phyloP scores from a whole-genome alignment of 2,888 invertebrate species.

The Microctonus hyperodae region DNA sequence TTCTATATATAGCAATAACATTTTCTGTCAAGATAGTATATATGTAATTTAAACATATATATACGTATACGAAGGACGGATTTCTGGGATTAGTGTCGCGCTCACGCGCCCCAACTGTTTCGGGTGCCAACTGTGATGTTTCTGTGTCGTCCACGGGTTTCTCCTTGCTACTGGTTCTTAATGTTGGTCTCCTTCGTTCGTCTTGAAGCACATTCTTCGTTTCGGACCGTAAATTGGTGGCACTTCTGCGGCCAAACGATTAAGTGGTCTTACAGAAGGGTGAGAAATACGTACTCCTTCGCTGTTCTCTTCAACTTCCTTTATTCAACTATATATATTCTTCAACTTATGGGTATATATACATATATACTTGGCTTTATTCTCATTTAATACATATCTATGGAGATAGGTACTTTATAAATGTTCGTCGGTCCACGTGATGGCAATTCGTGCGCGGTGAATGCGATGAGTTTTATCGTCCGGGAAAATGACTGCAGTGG shows the following conservation, averaged over 20 bases:
- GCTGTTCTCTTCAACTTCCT: background rate
- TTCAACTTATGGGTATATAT: background rate
- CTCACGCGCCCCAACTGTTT: slow-evolving; percentile 34
- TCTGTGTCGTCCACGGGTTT: slow-evolving; percentile 30
- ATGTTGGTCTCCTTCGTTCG: slow-evolving; percentile 9
- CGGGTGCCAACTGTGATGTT: slow-evolving; percentile 57
- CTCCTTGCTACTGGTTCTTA: slow-evolving; percentile 12
- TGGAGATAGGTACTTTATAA: background rate
- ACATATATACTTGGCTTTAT: background rate
- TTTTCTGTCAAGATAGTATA: background rate
- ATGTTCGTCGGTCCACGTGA: background rate
- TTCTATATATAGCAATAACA: slow-evolving; percentile 11
- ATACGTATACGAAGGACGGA: slow-evolving; percentile 30
- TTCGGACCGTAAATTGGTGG: slow-evolving; percentile 56
- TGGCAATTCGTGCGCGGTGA: slow-evolving; percentile 15
- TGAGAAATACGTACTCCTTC: background rate
- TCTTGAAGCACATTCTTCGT: slow-evolving; percentile 36
- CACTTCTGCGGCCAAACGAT: slow-evolving; percentile 59
- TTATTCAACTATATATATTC: background rate
- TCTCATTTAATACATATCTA: background rate
- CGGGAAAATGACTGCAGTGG: slow-evolving; percentile 46
- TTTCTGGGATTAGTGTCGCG: slow-evolving; percentile 37
- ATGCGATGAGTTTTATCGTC: slow-evolving; percentile 37
- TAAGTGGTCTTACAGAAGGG: slow-evolving; percentile 53
- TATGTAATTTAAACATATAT: background rate